A percentile compares a stretch with the other conserved stretches of the same genome.
phyloP scores from a whole-genome alignment of 2,888 invertebrate species.

The Anoplius nigerrimus region DNA sequence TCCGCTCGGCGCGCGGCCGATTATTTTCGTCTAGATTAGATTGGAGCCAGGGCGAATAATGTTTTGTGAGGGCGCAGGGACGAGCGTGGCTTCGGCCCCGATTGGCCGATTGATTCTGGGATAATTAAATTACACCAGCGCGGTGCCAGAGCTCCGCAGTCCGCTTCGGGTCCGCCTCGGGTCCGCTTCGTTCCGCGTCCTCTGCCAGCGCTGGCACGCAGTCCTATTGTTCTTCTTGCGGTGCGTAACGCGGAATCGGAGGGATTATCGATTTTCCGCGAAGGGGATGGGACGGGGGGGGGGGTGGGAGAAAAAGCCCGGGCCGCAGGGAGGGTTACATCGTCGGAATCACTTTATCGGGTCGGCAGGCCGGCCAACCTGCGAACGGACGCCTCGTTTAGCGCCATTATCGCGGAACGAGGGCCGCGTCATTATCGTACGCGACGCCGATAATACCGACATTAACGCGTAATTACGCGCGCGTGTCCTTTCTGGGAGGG shows the following conservation, averaged over 20 bases:
- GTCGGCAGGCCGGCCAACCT: constrained; percentile 11
- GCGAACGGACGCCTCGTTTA: constrained; percentile 40
- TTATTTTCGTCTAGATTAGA: neutral
- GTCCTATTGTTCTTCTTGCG: too few species aligned
- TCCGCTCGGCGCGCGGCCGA: too few species aligned
- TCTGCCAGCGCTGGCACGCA: too few species aligned
- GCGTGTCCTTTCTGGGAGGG: constrained; percentile 4
- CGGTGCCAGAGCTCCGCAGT: neutral
- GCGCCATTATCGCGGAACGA: constrained; percentile 26
- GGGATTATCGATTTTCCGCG: constrained; percentile 48
- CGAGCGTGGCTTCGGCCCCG: too few species aligned
- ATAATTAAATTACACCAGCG: constrained; percentile 31
- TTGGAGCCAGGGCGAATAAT: neutral
- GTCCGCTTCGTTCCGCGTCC: too few species aligned
- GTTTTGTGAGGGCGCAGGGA: neutral
- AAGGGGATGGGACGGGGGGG: too few species aligned
- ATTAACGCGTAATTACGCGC: constrained; percentile 46
- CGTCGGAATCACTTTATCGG: constrained; percentile 46
- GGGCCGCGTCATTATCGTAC: constrained; percentile 39
- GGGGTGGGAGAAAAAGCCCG: constrained; percentile 35
- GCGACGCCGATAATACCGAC: constrained; percentile 49
- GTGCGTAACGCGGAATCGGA: neutral
- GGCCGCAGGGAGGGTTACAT: constrained; percentile 27
- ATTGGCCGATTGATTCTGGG: constrained; percentile 11
- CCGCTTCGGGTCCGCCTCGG: too few species aligned